Percentiles rank a stretch among this genome's conserved stretches.
Conservation (phyloP, 2,888 invertebrate genomes). For the Watsonalla cultraria region DNA sequence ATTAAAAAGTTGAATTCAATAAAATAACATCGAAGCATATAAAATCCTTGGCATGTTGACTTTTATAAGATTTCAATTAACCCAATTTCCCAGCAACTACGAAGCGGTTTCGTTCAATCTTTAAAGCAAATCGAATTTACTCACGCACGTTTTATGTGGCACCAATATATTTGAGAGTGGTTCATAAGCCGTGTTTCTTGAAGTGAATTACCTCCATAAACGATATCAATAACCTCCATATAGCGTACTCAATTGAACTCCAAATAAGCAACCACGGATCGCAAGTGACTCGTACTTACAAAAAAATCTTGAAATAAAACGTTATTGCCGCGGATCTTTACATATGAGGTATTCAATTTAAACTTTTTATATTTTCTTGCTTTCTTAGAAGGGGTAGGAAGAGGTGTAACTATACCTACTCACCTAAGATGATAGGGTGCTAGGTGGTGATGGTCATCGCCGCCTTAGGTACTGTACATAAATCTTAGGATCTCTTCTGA, state of each 20-base stretch:
- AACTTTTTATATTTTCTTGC: too few species aligned
- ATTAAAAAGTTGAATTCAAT: too few species aligned
- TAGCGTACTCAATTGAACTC: constrained; percentile 19
- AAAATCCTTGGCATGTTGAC: background rate
- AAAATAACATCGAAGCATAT: background rate
- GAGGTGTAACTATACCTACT: too few species aligned
- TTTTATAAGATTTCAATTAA: background rate
- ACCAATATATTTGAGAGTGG: constrained; percentile 1
- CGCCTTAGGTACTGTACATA: too few species aligned
- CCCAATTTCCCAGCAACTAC: background rate
- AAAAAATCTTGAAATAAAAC: constrained; percentile 24
- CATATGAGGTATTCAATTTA: too few species aligned
- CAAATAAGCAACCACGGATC: constrained; percentile 18
- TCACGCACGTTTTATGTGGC: background rate
- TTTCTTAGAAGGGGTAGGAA: too few species aligned
- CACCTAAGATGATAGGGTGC: too few species aligned
- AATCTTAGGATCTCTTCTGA: too few species aligned
- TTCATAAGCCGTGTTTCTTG: constrained; percentile 4
- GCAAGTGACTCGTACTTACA: constrained; percentile 8
- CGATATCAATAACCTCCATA: constrained; percentile 11
- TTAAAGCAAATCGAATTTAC: background rate
- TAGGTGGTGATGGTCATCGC: too few species aligned
- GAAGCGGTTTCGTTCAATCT: background rate
- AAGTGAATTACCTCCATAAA: constrained; percentile 2
- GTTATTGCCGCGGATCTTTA: constrained; percentile 17